Percentiles rank a stretch among this genome's conserved stretches.
Conservation (phyloP, 2,113 vertebrate genomes). For the Brachionichthys hirsutus region DNA sequence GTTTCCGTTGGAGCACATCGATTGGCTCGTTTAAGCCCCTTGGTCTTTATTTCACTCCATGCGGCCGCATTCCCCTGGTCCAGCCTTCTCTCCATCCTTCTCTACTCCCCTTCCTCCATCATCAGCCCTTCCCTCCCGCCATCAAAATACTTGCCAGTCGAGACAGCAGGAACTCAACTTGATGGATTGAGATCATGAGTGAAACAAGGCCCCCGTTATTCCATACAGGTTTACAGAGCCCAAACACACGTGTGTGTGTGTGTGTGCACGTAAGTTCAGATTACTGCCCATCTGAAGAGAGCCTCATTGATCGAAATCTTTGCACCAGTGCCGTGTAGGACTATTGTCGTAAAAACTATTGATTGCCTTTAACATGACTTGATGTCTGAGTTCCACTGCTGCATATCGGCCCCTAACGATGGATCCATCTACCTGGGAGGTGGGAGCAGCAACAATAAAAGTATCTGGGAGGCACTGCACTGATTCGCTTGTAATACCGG, state of each 20-base stretch:
- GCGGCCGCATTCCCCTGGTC: slow-evolving; percentile 25
- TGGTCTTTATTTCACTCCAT: slow-evolving; percentile 58
- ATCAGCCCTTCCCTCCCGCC: slow-evolving; percentile 43
- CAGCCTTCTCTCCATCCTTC: slow-evolving; percentile 27
- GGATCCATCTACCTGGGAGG: not conserved
- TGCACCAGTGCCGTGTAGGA: not conserved
- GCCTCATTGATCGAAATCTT: not conserved
- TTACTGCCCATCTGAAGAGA: not conserved
- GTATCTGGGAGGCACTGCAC: slow-evolving; percentile 10
- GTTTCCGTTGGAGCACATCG: slow-evolving; percentile 63
- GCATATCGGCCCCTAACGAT: not conserved
- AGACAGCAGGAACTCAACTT: slow-evolving; percentile 29
- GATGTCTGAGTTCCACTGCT: not conserved
- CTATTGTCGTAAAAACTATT: not conserved
- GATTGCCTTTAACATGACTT: not conserved
- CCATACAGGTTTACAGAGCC: slow-evolving; percentile 1
- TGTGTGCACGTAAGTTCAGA: not conserved
- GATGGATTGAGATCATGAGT: slow-evolving; percentile 24
- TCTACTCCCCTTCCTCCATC: slow-evolving; percentile 31
- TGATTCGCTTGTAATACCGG: slow-evolving; percentile 28
- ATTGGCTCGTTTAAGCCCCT: slow-evolving; percentile 62
- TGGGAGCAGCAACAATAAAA: slow-evolving; percentile 7
- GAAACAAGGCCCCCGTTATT: slow-evolving; percentile 9
- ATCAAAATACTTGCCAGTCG: slow-evolving; percentile 29
- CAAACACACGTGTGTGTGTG: slow-evolving; percentile 3